Conservation (phyloP, 2,113 vertebrate genomes). For the Macrotis lagotis region DNA sequence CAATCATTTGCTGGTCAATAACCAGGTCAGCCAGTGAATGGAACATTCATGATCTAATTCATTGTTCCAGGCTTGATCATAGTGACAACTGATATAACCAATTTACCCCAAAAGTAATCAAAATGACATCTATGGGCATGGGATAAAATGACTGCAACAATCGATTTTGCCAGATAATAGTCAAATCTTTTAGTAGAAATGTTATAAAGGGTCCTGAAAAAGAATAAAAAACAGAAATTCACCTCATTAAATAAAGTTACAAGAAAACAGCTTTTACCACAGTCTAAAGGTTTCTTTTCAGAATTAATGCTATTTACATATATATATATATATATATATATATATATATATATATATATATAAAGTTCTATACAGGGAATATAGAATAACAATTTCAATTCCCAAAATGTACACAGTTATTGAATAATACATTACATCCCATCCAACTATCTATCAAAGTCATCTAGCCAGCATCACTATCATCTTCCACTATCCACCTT, state of each 20-base stretch:
- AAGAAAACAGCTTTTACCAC: conserved; percentile 7
- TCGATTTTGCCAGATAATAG: neutral
- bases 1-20: neutral
- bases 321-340: neutral
- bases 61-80: neutral
- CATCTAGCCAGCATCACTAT: neutral
- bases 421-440: neutral
- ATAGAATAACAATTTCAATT: neutral
- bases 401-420: neutral
- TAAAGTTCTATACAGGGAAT: neutral
- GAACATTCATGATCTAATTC: conserved; percentile 11
- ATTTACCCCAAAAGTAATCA: conserved; percentile 9
- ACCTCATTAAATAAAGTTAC: neutral
- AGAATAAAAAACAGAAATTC: conserved; percentile 6
- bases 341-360: no score
- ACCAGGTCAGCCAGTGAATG: neutral
- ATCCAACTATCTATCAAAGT: neutral
- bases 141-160: neutral
- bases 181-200: neutral
- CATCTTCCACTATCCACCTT: neutral
- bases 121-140: conserved; percentile 6
- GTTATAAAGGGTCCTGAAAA: neutral
- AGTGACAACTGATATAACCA: conserved; percentile 18
- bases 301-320: neutral
- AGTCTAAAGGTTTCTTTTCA: neutral